Evolutionary conservation across 37 sponge, comb jelly and placozoan genomes (phyloP), one percentile per base, ranked within the genome.

Genomic region (Ephydatia muelleri): DNA sequence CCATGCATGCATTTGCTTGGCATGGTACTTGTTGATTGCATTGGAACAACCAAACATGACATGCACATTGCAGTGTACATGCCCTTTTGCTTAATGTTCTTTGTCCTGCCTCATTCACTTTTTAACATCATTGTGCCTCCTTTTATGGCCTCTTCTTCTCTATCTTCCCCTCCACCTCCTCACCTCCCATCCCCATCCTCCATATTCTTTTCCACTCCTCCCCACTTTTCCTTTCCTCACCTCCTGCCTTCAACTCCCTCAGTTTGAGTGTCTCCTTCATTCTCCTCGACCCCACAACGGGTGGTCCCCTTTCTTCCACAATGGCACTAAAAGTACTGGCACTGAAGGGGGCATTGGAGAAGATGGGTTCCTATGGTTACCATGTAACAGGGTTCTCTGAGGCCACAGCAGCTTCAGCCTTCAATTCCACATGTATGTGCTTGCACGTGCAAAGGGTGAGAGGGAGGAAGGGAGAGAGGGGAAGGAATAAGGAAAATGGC

Each of bases 261-360:
- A 91, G 92, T 65, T 49, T 84, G 26, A 34, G 72, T n/a, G 67
- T 91, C 16, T 49, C 75, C 49, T 83, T 91, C 49, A 80, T 91
- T 27, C 36, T 91, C 30, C 16, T 91, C 66, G 84, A 73, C 49
- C 23, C 19, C 9, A 14, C 65, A n/a, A 80, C 73, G 27, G 77
- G 77, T 21, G 22, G 25, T 36, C 84, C 88, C 23, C 48, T 91
- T 19, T 40, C 75, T 48, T 76, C 69, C 25, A 49, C 21, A 40
- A 71, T 75, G 21, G 92, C 81, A 23, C 23, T 84, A 14, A 72
- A 32, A 9, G 28, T 87, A 25, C 73, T 89, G 0, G 33, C 37
- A 0, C 40, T 73, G 0, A 70, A 38, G 0, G 68, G 82, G 3
- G 78, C 76, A 40, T 40, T 81, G 21, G 68, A 64, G 25, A 70